Evolutionary conservation across 2,797 vertebrate species (phyloP).

Genomic region (Etheostoma nigrum): DNA sequence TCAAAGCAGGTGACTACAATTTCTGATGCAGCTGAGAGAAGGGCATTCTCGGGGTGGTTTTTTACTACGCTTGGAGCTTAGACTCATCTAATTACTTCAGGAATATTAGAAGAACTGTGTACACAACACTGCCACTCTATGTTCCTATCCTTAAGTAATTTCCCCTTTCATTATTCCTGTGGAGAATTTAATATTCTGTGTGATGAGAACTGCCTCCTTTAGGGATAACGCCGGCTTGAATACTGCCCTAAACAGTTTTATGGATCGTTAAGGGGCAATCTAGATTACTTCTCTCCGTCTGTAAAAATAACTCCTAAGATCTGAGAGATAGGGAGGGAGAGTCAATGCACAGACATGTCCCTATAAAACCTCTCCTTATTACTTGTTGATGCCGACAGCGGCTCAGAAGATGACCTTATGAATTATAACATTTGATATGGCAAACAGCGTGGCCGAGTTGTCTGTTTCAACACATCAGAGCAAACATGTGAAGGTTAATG

Average conservation of each 20-base stretch:
- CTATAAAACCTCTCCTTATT: constrained; percentile 54
- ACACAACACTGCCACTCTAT: constrained; percentile 59
- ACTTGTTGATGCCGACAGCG: constrained; percentile 59
- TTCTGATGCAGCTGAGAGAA: constrained; percentile 28
- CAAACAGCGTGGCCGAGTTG: constrained; percentile 61
- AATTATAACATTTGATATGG: constrained; percentile 76
- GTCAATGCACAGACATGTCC: constrained; percentile 21
- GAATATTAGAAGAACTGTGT: constrained; percentile 61
- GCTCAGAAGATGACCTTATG: constrained; percentile 71
- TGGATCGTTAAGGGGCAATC: constrained; percentile 72
- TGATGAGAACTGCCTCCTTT: constrained; percentile 74
- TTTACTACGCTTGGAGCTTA: constrained; percentile 33
- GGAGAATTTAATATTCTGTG: constrained; percentile 79
- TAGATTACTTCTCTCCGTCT: constrained; percentile 57
- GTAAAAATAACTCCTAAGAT: constrained; percentile 58
- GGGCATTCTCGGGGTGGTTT: constrained; percentile 36
- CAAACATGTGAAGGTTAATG: constrained; percentile 86
- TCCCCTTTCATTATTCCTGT: constrained; percentile 76
- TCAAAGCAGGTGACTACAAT: constrained; percentile 61
- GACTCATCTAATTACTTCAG: constrained; percentile 66
- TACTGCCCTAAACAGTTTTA: constrained; percentile 71
- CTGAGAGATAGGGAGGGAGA: constrained; percentile 33
- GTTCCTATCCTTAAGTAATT: constrained; percentile 72
- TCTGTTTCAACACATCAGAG: constrained; percentile 80
- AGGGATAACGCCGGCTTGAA: constrained; percentile 67